phyloP scores from a whole-genome alignment of 2,888 invertebrate species.

The Synergus umbraculus region DNA sequence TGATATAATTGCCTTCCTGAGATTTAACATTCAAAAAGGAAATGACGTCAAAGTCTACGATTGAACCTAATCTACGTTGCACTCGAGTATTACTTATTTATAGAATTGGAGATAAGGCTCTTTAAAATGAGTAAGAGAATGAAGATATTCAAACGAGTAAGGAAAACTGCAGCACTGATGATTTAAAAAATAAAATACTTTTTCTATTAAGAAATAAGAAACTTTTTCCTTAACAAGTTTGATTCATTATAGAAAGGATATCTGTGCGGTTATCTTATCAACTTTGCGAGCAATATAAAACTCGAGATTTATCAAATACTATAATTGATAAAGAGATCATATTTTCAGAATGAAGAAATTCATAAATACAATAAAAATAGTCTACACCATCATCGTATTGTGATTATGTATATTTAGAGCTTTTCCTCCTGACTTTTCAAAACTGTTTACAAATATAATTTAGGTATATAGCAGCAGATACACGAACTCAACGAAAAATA shows the following conservation, averaged over 20 bases:
- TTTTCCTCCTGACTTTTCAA: background rate
- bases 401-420: background rate
- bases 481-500: too few species aligned
- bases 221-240: background rate
- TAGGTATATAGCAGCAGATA: background rate
- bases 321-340: background rate
- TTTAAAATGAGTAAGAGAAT: background rate
- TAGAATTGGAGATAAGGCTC: background rate
- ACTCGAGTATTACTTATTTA: background rate
- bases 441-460: background rate
- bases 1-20: background rate
- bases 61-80: background rate
- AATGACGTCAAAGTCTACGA: background rate
- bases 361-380: background rate
- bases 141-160: too few species aligned
- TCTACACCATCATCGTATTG: background rate
- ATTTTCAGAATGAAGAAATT: background rate
- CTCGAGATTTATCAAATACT: background rate
- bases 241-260: slow-evolving; percentile 15
- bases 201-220: background rate
- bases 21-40: background rate
- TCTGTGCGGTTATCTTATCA: slow-evolving; percentile 9
- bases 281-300: slow-evolving; percentile 8
- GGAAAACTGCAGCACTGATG: too few species aligned
- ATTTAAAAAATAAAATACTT: background rate